phyloP scores from a whole-genome alignment of 2,113 vertebrate genomes.

The Amphiprion ocellaris region DNA sequence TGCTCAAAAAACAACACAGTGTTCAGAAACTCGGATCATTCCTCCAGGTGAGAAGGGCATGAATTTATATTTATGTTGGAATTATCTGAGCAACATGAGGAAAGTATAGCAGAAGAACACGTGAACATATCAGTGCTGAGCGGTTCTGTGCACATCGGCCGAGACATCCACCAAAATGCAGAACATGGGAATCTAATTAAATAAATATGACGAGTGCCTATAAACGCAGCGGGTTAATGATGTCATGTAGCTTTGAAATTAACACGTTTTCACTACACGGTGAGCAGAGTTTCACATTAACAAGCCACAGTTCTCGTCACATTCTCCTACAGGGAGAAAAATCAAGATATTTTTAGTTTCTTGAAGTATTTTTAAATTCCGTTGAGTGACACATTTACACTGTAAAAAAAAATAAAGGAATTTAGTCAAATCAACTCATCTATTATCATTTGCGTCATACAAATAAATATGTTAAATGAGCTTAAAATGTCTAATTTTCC shows the following conservation, averaged over 20 bases:
- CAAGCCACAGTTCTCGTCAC: constrained; percentile 22
- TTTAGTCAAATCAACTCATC: too few species aligned
- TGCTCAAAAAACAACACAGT: not conserved
- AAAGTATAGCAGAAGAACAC: constrained; percentile 31
- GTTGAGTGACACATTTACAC: not conserved
- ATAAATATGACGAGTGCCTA: constrained; percentile 44
- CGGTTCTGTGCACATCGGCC: constrained; percentile 3
- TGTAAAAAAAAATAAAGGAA: too few species aligned
- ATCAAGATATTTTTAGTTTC: constrained; percentile 43
- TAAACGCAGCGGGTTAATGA: constrained; percentile 51
- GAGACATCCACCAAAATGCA: constrained; percentile 50
- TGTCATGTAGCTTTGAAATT: constrained; percentile 58
- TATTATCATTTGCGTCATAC: too few species aligned
- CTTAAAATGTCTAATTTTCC: too few species aligned
- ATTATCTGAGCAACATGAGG: constrained; percentile 20
- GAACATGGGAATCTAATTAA: constrained; percentile 60
- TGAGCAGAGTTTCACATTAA: constrained; percentile 40
- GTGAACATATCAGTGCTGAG: constrained; percentile 6
- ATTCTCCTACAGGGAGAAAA: not conserved
- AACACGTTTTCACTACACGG: constrained; percentile 62
- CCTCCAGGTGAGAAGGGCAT: constrained; percentile 30
- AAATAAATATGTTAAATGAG: too few species aligned
- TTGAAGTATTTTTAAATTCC: not conserved
- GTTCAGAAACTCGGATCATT: constrained; percentile 36
- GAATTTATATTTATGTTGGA: constrained; percentile 28